Base-by-base conservation (phyloP, 2,888 invertebrate species). In the Lasioglossum malachurum region DNA sequence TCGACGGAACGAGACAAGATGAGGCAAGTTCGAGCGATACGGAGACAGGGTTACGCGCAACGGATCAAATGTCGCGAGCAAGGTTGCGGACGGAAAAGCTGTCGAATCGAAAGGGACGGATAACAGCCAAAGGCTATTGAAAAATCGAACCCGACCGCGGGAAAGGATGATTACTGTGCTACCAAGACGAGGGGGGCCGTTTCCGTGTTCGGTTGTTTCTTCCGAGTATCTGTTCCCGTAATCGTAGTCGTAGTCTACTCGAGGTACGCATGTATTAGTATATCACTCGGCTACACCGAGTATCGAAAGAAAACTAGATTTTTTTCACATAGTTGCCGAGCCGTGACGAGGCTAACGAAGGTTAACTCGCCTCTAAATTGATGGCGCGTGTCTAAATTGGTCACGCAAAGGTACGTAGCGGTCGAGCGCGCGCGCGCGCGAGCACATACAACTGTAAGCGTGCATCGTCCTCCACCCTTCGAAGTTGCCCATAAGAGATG, bases 311-410 rank as follows among this genome's bases (percentile, higher is more conserved):
- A 69, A 69, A 38, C 35, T 69, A 69, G 19, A 69, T 19, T 49
- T 44, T 80, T 80, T 74, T 46, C 41, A 38, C 74, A 49, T 35
- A 57, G 67, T 69, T 44, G 53, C 10, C 46, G 71, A 80, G 78
- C 57, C 60, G 49, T 19, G 71, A 31, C 64, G 46, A 78, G 86
- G 86, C 67, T 86, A 86, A 86, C 81, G 71, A 81, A 73, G 86
- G 78, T 86, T 78, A 86, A 86, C 71, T 82, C 38, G 78, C n/a
- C 44, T 64, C 57, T 86, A 69, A 81, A 86, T 86, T 86, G 86
- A 75, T 23, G 78, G 49, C 78, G 77, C 78, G 86, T 76, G 75
- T 86, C 78, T 86, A 72, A 81, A 86, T 86, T 86, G 86, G 64
- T 73, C 53, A 64, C 60, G 53, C 57, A 27, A 49, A 49, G 64